Base-by-base conservation (phyloP, 2,888 invertebrate species). In the Ophonus ardosiacus region DNA sequence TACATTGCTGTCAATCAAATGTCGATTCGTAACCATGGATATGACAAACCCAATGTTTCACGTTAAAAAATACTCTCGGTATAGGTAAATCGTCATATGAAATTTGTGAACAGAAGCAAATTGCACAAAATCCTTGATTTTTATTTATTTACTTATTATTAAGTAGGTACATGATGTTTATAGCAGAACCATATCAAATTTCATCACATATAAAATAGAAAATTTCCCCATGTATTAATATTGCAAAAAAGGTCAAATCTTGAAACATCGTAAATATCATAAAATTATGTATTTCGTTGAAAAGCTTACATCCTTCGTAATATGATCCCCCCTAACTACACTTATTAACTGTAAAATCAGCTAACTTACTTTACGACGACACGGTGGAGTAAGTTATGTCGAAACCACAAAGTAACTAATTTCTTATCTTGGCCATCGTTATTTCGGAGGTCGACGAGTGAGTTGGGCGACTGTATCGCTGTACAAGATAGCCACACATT, bases 401-500 rank as follows among this genome's bases (percentile, higher is more conserved):
- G 7, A 24, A 21, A 63, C 18, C 63, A 8, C 13, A 18, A 21
- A 63, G 21, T 63, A 61, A 61, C 15, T 56, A 63, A 63, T 13
- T 63, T 63, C 10, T 63, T 59, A 59, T 59, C 17, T 59, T 59
- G 59, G 17, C 5, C 17, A 59, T 59, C 59, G 17, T 31, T 31
- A 15, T 68, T 51, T 56, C 68, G 81, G 74, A 40, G 15, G 56
- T 18, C 10, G 21, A 61, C 24, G 59, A 81, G 17, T 81, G 7
- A 21, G 40, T 8, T 81, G 81, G 81, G 59, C 81, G 38, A 81
- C 81, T 81, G 65, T 63, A 65, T 81, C 65, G 61, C 59, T 65
- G 21, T 65, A 81, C 43, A 65, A 40, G 63, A 81, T 65, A 81
- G 65, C 61, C 65, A 81, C 40, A 81, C 81, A 74, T 74, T 74